Percentiles rank a stretch among this genome's conserved stretches.
phyloP scores from a whole-genome alignment of 2,797 vertebrate genomes.

The Pangasius macronema region DNA sequence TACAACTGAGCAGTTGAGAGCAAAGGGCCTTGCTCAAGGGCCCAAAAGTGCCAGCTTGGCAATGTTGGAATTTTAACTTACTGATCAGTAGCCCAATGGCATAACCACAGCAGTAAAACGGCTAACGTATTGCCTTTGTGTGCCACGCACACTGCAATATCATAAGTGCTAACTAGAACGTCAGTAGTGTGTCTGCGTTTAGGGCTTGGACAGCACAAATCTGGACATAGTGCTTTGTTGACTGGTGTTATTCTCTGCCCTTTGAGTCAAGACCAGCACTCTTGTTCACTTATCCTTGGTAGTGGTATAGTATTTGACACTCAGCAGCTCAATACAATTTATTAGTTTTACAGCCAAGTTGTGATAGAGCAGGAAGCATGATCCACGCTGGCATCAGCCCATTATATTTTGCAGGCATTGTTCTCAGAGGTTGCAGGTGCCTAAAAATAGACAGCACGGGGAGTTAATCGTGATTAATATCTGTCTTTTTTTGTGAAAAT shows the following conservation, averaged over 20 bases:
- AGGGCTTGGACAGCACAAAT: background rate
- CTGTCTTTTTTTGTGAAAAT: constrained; percentile 38
- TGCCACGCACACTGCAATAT: background rate
- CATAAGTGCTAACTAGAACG: background rate
- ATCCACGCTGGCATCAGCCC: background rate
- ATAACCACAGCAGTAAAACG: background rate
- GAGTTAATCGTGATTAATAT: constrained; percentile 30
- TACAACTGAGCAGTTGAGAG: background rate
- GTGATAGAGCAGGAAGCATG: background rate
- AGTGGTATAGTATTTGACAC: background rate
- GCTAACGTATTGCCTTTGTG: background rate
- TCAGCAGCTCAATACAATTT: background rate
- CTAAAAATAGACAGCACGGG: constrained; percentile 14
- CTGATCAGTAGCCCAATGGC: no score
- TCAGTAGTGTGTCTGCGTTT: background rate
- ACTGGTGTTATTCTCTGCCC: background rate
- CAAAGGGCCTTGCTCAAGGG: background rate
- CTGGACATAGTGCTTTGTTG: constrained; percentile 3
- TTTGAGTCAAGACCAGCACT: background rate
- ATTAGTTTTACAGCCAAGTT: constrained; percentile 2
- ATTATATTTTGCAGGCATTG: constrained; percentile 3
- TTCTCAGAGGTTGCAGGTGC: constrained; percentile 1
- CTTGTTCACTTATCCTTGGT: background rate
- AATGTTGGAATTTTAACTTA: background rate
- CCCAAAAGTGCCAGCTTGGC: background rate